A percentile compares a stretch with the other conserved stretches of the same genome.
Evolutionary conservation across 2,888 invertebrate species (phyloP).

Genomic region (Autographa pulchrina): DNA sequence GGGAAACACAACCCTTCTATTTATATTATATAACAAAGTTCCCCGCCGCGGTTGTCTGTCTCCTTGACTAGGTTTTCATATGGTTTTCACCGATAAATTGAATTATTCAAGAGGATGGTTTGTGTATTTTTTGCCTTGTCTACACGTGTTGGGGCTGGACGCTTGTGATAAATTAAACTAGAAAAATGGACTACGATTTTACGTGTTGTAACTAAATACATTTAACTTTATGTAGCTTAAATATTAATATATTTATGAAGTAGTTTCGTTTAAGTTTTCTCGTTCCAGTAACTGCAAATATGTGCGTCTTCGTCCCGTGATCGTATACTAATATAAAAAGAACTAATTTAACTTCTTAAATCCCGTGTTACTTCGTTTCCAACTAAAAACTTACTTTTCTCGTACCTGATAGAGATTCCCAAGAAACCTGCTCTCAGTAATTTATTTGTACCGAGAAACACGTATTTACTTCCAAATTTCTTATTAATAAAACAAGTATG

Average conservation of each 20-base stretch:
- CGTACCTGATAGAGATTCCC: constrained; percentile 26
- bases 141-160: too few species aligned
- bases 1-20: too few species aligned
- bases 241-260: neutral
- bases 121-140: too few species aligned
- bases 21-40: too few species aligned
- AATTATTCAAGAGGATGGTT: too few species aligned
- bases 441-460: constrained; percentile 21
- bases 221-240: neutral
- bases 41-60: too few species aligned
- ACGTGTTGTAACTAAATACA: neutral
- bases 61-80: too few species aligned
- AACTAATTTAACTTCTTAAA: constrained; percentile 34
- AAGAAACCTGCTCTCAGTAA: constrained; percentile 13
- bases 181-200: too few species aligned
- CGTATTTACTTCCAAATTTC: constrained; percentile 10
- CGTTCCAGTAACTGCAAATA: neutral
- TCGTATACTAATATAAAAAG: neutral
- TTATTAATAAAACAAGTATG: constrained; percentile 5
- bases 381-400: constrained; percentile 26
- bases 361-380: constrained; percentile 8
- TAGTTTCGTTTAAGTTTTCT: neutral
- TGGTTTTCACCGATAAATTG: too few species aligned
- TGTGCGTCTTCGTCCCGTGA: neutral
- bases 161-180: too few species aligned